These are phyloP conservation scores for Cephalopholis sonnerati DNA, from an alignment of 2,113 vertebrate genomes.

Conservation along the genomic window DNA sequence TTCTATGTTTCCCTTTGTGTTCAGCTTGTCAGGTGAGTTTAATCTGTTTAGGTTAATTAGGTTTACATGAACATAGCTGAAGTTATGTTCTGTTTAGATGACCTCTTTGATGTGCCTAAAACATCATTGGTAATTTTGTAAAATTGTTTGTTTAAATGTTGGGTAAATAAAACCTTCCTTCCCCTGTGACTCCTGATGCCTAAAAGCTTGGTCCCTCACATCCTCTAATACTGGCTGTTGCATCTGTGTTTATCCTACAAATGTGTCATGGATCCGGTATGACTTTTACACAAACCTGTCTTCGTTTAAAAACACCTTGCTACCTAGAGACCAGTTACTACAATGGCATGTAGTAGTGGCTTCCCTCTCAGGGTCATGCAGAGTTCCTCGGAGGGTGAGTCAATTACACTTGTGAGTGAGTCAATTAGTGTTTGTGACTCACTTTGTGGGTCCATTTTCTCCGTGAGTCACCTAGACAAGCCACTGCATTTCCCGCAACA, in stretches of 20 bases:
- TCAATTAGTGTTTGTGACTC: slow-evolving; percentile 74
- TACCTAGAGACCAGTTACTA: slow-evolving; percentile 6
- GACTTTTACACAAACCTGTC: slow-evolving; percentile 31
- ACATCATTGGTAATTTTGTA: neutral
- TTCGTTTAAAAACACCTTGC: slow-evolving; percentile 41
- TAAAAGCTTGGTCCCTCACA: neutral
- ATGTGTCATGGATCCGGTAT: slow-evolving; percentile 29
- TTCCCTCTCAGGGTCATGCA: slow-evolving; percentile 64
- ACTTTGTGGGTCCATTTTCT: slow-evolving; percentile 60
- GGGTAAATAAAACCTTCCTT: neutral
- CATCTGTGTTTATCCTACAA: slow-evolving; percentile 25
- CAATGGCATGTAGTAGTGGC: slow-evolving; percentile 26
- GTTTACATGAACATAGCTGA: neutral
- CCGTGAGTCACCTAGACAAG: slow-evolving; percentile 72
- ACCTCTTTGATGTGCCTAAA: neutral
- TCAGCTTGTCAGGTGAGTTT: neutral
- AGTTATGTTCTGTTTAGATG: neutral
- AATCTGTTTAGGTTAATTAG: neutral
- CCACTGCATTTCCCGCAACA: slow-evolving; percentile 61
- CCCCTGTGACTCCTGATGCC: neutral
- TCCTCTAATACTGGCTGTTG: neutral
- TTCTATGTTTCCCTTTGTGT: neutral
- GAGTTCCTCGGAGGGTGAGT: slow-evolving; percentile 67
- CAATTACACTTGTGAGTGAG: slow-evolving; percentile 60
- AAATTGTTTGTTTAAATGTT: neutral